Conservation (phyloP, 2,113 vertebrate genomes). For the Ciconia stormi region DNA sequence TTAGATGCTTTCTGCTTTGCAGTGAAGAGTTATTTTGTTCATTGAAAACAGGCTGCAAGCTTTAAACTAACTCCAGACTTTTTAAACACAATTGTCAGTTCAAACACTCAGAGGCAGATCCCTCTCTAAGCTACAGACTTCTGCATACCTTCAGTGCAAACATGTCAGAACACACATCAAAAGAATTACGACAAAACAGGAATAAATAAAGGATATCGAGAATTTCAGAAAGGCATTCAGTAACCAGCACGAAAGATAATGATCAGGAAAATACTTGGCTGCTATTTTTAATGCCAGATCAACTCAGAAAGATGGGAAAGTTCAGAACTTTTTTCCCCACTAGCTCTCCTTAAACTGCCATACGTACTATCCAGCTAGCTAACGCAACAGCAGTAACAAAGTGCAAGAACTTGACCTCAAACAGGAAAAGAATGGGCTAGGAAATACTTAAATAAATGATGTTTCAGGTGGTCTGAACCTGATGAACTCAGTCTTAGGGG, state of each 20-base stretch:
- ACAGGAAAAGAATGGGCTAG: neutral
- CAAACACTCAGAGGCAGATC: neutral
- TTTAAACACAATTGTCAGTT: neutral
- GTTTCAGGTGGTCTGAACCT: neutral
- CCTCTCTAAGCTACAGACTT: neutral
- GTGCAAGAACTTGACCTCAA: neutral
- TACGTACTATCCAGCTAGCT: neutral
- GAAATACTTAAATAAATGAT: neutral
- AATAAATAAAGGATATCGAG: conserved; percentile 4
- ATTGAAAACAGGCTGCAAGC: neutral
- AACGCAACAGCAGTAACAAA: fast-evolving
- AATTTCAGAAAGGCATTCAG: neutral
- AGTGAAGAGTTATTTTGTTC: neutral
- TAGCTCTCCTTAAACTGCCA: neutral
- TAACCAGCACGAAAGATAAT: neutral
- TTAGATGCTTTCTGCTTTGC: neutral
- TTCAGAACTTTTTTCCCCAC: neutral
- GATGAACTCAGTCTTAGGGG: neutral
- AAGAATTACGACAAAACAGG: neutral
- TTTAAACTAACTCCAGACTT: neutral
- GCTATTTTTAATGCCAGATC: neutral
- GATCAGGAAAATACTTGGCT: neutral
- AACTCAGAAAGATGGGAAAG: neutral
- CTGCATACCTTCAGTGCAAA: neutral
- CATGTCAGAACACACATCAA: neutral